Conservation (phyloP, 2,797 vertebrate genomes). For the Tapirus indicus region DNA sequence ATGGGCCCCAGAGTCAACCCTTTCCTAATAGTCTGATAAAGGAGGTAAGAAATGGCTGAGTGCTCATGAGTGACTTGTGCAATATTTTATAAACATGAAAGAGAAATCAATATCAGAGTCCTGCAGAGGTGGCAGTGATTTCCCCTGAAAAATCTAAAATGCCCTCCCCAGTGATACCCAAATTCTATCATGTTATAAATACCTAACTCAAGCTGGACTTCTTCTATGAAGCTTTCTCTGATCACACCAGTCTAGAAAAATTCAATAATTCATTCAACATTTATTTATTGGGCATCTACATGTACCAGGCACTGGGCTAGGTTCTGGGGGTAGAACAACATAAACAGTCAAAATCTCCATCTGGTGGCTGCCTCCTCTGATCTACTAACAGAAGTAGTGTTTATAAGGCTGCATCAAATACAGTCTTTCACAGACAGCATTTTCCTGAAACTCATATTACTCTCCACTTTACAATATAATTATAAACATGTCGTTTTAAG, state of each 20-base stretch:
- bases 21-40: constrained; percentile 60
- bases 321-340: background rate
- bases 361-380: background rate
- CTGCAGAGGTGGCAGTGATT: background rate
- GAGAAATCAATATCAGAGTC: constrained; percentile 58
- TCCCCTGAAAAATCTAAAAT: constrained; percentile 14
- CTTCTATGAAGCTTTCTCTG: constrained; percentile 13
- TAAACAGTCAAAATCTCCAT: constrained; percentile 27
- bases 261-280: background rate
- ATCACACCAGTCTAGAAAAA: background rate
- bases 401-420: constrained; percentile 29
- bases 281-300: constrained; percentile 18
- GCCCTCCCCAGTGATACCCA: background rate
- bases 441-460: background rate
- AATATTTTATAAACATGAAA: constrained; percentile 67
- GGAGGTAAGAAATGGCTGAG: constrained; percentile 48
- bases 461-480: constrained; percentile 62
- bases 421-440: background rate
- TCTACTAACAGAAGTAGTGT: background rate
- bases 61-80: background rate
- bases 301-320: background rate
- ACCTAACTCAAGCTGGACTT: constrained; percentile 30
- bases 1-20: background rate
- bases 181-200: constrained; percentile 47
- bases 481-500: constrained; percentile 53